phyloP scores from a whole-genome alignment of 2,888 invertebrate genomes.

The Nycteola revayana region DNA sequence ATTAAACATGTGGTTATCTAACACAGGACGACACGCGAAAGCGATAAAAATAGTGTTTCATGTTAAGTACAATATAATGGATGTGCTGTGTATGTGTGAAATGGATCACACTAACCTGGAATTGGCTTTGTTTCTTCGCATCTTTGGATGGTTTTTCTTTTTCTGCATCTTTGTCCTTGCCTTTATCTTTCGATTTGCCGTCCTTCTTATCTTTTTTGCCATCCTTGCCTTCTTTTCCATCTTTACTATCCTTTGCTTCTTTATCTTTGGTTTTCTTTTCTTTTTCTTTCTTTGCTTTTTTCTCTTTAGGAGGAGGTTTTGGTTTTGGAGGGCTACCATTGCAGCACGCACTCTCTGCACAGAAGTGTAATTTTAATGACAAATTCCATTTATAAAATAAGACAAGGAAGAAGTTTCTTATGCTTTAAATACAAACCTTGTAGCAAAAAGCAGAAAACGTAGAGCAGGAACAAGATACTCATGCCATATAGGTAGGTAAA shows the following conservation, averaged over 20 bases:
- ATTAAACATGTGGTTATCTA: constrained; percentile 61
- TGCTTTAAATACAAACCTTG: constrained; percentile 81
- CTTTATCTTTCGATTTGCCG: constrained; percentile 77
- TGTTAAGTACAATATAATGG: constrained; percentile 60
- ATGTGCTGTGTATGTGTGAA: constrained; percentile 64
- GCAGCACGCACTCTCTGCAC: constrained; percentile 91
- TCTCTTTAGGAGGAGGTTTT: constrained; percentile 84
- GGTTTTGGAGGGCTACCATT: constrained; percentile 86
- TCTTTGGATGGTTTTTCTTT: constrained; percentile 83
- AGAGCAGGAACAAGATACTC: constrained; percentile 95
- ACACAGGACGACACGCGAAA: constrained; percentile 67
- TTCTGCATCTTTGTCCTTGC: constrained; percentile 82
- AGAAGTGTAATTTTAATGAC: constrained; percentile 1
- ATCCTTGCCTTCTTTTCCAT: constrained; percentile 76
- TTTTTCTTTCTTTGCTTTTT: constrained; percentile 86
- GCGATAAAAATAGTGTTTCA: constrained; percentile 45
- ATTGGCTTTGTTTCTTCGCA: constrained; percentile 84
- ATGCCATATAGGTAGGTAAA: constrained; percentile 96
- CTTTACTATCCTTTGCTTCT: constrained; percentile 76
- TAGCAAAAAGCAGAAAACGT: constrained; percentile 96
- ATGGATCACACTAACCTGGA: constrained; percentile 78
- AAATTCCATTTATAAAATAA: neutral
- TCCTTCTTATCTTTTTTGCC: constrained; percentile 82
- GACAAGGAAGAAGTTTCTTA: neutral
- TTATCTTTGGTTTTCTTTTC: constrained; percentile 85